Percentiles rank a stretch among this genome's conserved stretches.
Evolutionary conservation across 2,797 vertebrate species (phyloP).

Genomic region (Manis pentadactyla): DNA sequence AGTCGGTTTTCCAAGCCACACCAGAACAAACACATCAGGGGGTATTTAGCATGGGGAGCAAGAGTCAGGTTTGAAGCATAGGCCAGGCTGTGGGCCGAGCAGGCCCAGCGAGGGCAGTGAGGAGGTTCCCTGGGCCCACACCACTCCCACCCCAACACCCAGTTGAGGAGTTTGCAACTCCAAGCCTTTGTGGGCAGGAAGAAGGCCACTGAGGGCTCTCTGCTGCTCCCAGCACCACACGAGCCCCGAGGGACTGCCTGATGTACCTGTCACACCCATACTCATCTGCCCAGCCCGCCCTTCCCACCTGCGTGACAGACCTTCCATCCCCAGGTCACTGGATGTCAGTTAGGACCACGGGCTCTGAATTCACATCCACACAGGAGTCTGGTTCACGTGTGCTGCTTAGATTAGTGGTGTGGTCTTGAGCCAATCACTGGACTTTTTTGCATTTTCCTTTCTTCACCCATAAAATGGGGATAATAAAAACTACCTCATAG

Average conservation of each 20-base stretch:
- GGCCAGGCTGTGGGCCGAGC: neutral
- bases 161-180: neutral
- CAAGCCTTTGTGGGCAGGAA: neutral
- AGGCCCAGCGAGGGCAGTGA: neutral
- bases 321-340: neutral
- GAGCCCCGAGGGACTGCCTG: neutral
- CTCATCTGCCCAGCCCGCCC: neutral
- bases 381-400: neutral
- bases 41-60: accelerated
- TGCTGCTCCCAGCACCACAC: neutral
- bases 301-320: neutral
- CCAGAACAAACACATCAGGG: neutral
- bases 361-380: neutral
- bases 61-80: neutral
- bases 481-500: neutral
- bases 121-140: neutral
- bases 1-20: neutral
- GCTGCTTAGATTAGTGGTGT: neutral
- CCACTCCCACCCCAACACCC: neutral
- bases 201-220: neutral
- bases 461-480: neutral
- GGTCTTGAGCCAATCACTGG: neutral
- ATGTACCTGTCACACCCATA: neutral
- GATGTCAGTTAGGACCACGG: neutral
- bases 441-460: neutral